Evolutionary conservation across 2,113 vertebrate species (phyloP).

Genomic region (Azemiops feae): DNA sequence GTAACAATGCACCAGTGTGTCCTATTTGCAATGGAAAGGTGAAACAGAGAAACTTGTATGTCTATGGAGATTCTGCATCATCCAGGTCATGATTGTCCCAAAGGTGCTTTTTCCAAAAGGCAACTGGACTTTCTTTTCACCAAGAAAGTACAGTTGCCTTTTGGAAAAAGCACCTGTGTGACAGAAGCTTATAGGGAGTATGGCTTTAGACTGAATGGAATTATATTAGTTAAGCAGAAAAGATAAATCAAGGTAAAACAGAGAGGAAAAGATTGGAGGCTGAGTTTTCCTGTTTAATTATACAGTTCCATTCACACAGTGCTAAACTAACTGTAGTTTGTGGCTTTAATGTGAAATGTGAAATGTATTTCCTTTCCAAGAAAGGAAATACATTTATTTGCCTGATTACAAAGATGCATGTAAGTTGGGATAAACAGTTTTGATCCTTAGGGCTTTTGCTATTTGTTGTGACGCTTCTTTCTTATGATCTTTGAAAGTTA

Average conservation of each 20-base stretch:
- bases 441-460: not conserved
- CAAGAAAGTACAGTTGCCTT: not conserved
- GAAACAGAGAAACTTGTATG: not conserved
- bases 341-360: not conserved
- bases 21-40: not conserved
- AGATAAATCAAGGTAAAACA: too few relatives aligned
- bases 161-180: not conserved
- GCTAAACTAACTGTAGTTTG: not conserved
- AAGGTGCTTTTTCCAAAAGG: not conserved
- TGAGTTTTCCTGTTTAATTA: not conserved
- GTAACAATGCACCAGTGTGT: not conserved
- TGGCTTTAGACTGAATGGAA: too few relatives aligned
- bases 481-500: not conserved
- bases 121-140: not conserved
- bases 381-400: not conserved
- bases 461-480: not conserved
- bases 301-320: not conserved
- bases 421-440: not conserved
- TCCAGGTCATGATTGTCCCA: not conserved
- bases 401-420: rapidly evolving
- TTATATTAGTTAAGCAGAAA: too few relatives aligned
- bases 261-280: not conserved
- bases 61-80: not conserved
- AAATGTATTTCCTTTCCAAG: not conserved
- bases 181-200: not conserved